Evolutionary conservation across 1,140 invertebrate genomes (phyloP), one percentile per base, ranked within the genome.

Genomic region (Trichoplusia ni): DNA sequence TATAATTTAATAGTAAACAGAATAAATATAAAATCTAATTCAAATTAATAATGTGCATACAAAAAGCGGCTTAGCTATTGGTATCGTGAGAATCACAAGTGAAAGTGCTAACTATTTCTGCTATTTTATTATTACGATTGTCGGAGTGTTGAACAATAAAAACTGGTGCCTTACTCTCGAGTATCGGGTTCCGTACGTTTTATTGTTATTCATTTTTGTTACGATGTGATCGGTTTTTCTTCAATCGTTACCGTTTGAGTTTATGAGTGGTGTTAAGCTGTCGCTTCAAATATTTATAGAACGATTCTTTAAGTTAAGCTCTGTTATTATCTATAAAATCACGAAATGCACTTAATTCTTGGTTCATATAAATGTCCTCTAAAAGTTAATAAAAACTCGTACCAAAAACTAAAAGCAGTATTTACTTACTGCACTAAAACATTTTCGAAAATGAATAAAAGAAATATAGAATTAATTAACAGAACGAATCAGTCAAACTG

Each of bases 1-100:
- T 13, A 54, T 42, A 42, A 60, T 35, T 47, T 46, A 46, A 35
- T 35, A n/a, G 11, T 9, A 19, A 51, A 46, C 29, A 59, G 46
- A 59, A 46, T 33, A 19, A 33, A 46, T 46, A 47, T 35, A 60
- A 47, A 60, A 60, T 60, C 11, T 60, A 42, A 60, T 35, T 40
- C 56, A 60, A 37, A 60, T 60, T 60, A 60, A 47, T 60, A 60
- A 60, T 60, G 40, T 47, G 16, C 42, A 60, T 23, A 53, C 40
- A 60, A 60, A 60, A 60, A 60, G 25, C 29, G 6, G 1, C 18
- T 21, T 60, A 47, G 37, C 37, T 7, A 25, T 29, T 47, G 6
- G 19, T 27, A 23, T 35, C 56, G 56, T 60, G 56, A 60, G 56
- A 60, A 60, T 42, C 4, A 0, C 1, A 6, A 47, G 56, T 60